Evolutionary conservation across 2,888 invertebrate genomes (phyloP), one percentile per base, ranked within the genome.

Genomic region (Clusia tigrina): DNA sequence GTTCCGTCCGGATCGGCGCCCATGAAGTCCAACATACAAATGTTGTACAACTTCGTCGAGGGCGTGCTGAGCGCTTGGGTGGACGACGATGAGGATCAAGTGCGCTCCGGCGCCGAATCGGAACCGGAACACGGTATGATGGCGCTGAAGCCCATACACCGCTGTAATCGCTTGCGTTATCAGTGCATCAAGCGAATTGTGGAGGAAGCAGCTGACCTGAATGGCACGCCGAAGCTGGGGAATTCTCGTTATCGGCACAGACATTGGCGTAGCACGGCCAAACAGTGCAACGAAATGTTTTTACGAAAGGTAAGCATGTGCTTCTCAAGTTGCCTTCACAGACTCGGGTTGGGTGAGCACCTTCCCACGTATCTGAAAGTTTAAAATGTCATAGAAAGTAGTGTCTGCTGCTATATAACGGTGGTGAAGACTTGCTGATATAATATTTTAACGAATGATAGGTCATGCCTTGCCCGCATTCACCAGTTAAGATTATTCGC

Each of bases 251-350:
- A 88, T 81, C 87, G 90, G 54, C 94, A 94, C 82, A 89, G 91
- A 74, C 94, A 94, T 84, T 93, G 92, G 90, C 91, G 93, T 77
- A 90, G 92, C 67, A 91, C 93, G 48, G 91, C 93, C 62, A 92
- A 92, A 82, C 91, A 91, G 75, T 95, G 95, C 86, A 95, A 95
- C 81, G 93, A 94, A 83, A 87, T 90, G 76, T 95, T 95, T 85
- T 88, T 95, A 66, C 88, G 91, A 85, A 94, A 94, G 92, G 94
- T 95, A 86, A 86, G 73, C 63, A 56, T 23, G 18, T n/a, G n/a
- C n/a, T n/a, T n/a, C n/a, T n/a, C n/a, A n/a, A n/a, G n/a, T n/a
- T n/a, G n/a, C n/a, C n/a, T n/a, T n/a, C n/a, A n/a, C n/a, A n/a
- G n/a, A n/a, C n/a, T n/a, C n/a, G n/a, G n/a, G n/a, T n/a, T n/a